These are phyloP conservation scores for Gadus macrocephalus DNA, from an alignment of 2,113 vertebrate genomes.

Conservation along the genomic window DNA sequence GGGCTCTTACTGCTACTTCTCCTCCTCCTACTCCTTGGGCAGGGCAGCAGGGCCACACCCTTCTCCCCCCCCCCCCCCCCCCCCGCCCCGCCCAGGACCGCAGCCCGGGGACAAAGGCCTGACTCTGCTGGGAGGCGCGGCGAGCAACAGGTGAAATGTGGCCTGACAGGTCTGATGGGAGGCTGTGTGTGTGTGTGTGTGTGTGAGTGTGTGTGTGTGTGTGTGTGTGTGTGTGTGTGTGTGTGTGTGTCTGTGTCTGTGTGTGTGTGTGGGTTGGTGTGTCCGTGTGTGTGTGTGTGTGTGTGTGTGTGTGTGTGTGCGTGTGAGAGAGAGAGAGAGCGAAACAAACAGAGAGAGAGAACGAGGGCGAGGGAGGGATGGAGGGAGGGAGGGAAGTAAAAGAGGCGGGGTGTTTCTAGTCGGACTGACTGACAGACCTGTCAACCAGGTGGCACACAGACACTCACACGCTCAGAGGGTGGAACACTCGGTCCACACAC, in stretches of 20 bases:
- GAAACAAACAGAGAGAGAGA: slow-evolving; percentile 14
- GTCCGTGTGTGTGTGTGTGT: too few species aligned
- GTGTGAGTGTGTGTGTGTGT: slow-evolving; percentile 1
- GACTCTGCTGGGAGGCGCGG: slow-evolving; percentile 21
- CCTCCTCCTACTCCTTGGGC: too few species aligned
- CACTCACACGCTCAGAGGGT: neutral
- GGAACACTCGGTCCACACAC: too few species aligned
- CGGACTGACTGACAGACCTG: slow-evolving; percentile 9
- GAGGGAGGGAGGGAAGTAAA: slow-evolving; percentile 1
- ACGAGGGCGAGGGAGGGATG: slow-evolving; percentile 33
- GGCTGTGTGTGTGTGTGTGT: slow-evolving; percentile 17
- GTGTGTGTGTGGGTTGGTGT: neutral
- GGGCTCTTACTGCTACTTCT: too few species aligned
- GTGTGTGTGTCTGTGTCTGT: neutral
- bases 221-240: neutral
- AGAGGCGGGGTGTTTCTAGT: neutral
- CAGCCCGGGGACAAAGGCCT: slow-evolving; percentile 36
- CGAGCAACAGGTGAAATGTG: slow-evolving; percentile 62
- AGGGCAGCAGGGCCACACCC: slow-evolving; percentile 26
- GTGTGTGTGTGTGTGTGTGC: neutral
- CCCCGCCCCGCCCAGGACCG: too few species aligned
- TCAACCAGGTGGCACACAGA: slow-evolving; percentile 44
- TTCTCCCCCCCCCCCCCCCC: too few species aligned
- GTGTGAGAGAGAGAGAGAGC: slow-evolving; percentile 4
- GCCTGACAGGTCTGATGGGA: slow-evolving; percentile 70